Evolutionary conservation across 2,113 vertebrate genomes (phyloP).

Genomic region (Psephotus haematonotus): DNA sequence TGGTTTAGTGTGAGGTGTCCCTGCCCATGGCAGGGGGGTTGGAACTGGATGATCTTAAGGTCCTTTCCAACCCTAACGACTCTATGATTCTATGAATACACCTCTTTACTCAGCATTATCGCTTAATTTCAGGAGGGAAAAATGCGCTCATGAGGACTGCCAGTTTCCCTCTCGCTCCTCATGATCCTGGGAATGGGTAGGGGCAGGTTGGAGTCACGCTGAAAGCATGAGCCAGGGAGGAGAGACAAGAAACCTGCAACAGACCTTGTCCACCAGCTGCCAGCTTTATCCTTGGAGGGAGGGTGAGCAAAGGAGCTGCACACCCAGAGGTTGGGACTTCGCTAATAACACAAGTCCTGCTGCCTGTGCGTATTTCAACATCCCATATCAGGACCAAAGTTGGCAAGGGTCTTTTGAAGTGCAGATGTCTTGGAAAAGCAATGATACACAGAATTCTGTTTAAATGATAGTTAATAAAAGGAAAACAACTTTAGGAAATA

Average conservation of each 20-base stretch:
- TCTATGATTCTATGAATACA: neutral
- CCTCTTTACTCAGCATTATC: neutral
- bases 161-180: neutral
- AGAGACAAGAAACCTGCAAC: neutral
- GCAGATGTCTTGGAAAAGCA: constrained; percentile 29
- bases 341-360: neutral
- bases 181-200: neutral
- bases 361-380: neutral
- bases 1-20: too few relatives aligned
- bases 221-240: neutral
- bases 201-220: neutral
- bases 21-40: too few relatives aligned
- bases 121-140: neutral
- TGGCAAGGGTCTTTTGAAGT: neutral
- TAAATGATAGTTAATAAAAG: constrained; percentile 39
- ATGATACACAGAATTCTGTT: neutral
- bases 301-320: neutral
- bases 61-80: too few relatives aligned
- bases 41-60: too few relatives aligned
- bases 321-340: neutral
- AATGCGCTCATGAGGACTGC: neutral
- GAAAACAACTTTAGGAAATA: constrained; percentile 55
- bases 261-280: neutral
- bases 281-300: neutral
- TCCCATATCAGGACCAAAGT: neutral